Evolutionary conservation across 2,888 invertebrate genomes (phyloP), one percentile per base, ranked within the genome.

Genomic region (Cecidostiba fungosa): DNA sequence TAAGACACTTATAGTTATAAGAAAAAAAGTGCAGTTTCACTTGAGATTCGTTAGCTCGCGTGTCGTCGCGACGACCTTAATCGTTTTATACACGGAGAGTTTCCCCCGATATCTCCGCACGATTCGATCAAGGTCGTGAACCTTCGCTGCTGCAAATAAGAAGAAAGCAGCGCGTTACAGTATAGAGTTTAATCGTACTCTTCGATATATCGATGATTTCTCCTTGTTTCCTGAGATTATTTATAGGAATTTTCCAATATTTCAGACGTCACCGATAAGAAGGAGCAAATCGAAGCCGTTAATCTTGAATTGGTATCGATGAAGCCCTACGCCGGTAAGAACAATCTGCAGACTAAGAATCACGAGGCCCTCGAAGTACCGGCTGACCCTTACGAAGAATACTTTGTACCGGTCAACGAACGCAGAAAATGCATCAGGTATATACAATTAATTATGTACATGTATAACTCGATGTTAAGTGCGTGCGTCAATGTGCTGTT

Each of bases 351-450:
- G 77, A 91, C 90, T 23, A 93, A 93, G 88, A 92, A 92, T 84
- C 93, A 92, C 88, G 94, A 92, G 88, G 93, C 93, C n/a, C 93
- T 93, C 88, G 92, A 93, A 82, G 90, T 93, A 74, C 94, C 96
- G 32, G 94, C 95, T 54, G 96, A 96, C 92, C 96, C 96, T 6
- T 97, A 97, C 92, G 97, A 97, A 90, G 97, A 97, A 91, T 97
- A 97, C 93, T 97, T 97, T 92, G 97, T 97, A 87, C 97, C 97
- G 47, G 97, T 97, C 88, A 97, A 97, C 92, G 97, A 97, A 91
- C 97, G 97, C 93, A 95, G 96, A 92, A 97, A 97, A 94, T 97
- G 96, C 92, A 97, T 97, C 95, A 96, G 97, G 97, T 97, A 92
- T 43, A 10, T 1, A 6, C 8, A 39, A 36, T 36, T 39, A 43